Evolutionary conservation across 2,797 vertebrate species (phyloP).

Genomic region (Numenius phaeopus): DNA sequence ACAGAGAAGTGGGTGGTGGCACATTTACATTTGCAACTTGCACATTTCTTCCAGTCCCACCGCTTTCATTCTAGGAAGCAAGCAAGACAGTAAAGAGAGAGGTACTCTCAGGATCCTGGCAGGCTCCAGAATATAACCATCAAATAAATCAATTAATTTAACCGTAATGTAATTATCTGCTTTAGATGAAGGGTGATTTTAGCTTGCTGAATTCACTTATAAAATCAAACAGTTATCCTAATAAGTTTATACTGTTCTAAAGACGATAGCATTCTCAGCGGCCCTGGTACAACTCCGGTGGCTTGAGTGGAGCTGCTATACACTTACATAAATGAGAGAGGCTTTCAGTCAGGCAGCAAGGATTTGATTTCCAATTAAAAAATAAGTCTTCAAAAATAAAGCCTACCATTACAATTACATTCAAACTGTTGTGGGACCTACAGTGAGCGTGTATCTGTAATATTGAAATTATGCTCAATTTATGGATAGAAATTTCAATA

Average conservation of each 20-base stretch:
- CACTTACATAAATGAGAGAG: not conserved
- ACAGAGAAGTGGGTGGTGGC: not conserved
- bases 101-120: not conserved
- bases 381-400: slow-evolving; percentile 2
- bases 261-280: not conserved
- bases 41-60: not conserved
- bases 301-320: not conserved
- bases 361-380: not conserved
- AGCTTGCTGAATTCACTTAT: slow-evolving; percentile 40
- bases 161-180: slow-evolving; percentile 29
- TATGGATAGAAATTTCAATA: not conserved
- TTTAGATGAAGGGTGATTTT: slow-evolving; percentile 52
- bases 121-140: slow-evolving; percentile 2
- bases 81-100: not conserved
- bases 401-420: not conserved
- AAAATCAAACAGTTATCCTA: slow-evolving; percentile 48
- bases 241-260: slow-evolving; percentile 32
- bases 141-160: slow-evolving; percentile 54
- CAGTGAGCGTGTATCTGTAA: not conserved
- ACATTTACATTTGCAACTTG: not conserved
- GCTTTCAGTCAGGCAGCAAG: not conserved
- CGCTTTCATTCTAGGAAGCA: not conserved
- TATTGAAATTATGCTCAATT: not conserved
- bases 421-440: not conserved
- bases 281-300: not conserved